These are phyloP conservation scores for Drosophila gaucha DNA, from an alignment of 2,888 invertebrate species.

Conservation along the genomic window DNA sequence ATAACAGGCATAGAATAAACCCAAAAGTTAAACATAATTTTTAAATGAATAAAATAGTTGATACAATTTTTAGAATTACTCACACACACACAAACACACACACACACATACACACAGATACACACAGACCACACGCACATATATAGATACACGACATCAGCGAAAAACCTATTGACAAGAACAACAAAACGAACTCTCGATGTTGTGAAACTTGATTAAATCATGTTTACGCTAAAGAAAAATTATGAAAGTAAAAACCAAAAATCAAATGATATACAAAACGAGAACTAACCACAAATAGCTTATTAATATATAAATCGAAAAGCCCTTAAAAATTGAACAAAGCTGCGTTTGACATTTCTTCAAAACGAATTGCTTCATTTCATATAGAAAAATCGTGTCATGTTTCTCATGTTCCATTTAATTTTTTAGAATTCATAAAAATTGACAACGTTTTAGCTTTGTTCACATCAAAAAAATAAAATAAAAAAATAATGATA, in stretches of 20 bases:
- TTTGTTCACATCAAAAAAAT: conserved; percentile 42
- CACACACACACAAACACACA: conserved; percentile 33
- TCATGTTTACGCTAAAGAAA: conserved; percentile 78
- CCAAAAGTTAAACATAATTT: conserved; percentile 80
- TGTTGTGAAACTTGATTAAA: conserved; percentile 84
- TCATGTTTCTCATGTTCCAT: background rate
- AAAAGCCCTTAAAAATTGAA: conserved; percentile 35
- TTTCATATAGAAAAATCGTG: background rate
- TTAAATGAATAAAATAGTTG: conserved; percentile 69
- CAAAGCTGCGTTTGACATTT: conserved; percentile 29
- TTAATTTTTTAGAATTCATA: background rate
- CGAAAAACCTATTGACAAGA: conserved; percentile 62
- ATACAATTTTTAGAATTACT: conserved; percentile 62
- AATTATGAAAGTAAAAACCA: conserved; percentile 11
- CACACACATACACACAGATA: conserved; percentile 18
- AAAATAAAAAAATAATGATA: conserved; percentile 14
- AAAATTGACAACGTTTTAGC: conserved; percentile 32
- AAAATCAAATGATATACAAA: conserved; percentile 43
- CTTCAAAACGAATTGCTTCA: background rate
- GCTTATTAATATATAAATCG: conserved; percentile 39
- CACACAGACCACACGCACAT: conserved; percentile 24
- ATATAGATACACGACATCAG: conserved; percentile 57
- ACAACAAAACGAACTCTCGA: conserved; percentile 83
- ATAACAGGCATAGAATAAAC: conserved; percentile 60
- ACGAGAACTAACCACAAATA: conserved; percentile 38